Conservation (phyloP, 2,113 vertebrate genomes). For the Symphodus melops region DNA sequence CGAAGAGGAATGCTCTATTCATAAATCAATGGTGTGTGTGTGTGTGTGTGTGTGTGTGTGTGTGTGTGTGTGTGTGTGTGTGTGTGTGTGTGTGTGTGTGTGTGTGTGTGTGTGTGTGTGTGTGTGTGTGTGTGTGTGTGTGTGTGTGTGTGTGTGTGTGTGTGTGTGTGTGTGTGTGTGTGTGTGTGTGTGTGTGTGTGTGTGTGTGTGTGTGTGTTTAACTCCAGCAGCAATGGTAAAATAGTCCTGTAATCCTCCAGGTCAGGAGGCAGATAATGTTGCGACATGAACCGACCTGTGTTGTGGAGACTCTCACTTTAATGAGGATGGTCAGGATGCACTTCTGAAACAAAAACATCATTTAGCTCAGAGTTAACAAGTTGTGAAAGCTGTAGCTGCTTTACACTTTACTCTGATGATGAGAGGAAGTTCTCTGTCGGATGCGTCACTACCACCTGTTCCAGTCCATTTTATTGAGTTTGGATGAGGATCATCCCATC, state of each 20-base stretch:
- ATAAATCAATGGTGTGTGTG: constrained; percentile 3
- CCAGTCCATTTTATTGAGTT: no score
- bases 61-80: not conserved
- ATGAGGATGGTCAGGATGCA: no score
- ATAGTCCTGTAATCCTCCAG: constrained; percentile 7
- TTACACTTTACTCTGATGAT: not conserved
- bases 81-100: not conserved
- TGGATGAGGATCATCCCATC: no score
- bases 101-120: not conserved
- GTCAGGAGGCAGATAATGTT: not conserved
- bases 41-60: not conserved
- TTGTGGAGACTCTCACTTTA: no score
- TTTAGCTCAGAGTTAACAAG: no score
- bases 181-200: not conserved
- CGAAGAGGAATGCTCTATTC: constrained; percentile 19
- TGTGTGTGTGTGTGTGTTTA: not conserved
- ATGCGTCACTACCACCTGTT: constrained; percentile 26
- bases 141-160: not conserved
- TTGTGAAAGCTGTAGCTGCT: no score
- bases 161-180: not conserved
- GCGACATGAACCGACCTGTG: no score
- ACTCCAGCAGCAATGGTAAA: no score
- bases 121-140: not conserved
- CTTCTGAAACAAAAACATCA: no score
- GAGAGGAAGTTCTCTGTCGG: not conserved